These are phyloP conservation scores for Hycleus phaleratus DNA, from an alignment of 1,140 invertebrate species.

Conservation along the genomic window DNA sequence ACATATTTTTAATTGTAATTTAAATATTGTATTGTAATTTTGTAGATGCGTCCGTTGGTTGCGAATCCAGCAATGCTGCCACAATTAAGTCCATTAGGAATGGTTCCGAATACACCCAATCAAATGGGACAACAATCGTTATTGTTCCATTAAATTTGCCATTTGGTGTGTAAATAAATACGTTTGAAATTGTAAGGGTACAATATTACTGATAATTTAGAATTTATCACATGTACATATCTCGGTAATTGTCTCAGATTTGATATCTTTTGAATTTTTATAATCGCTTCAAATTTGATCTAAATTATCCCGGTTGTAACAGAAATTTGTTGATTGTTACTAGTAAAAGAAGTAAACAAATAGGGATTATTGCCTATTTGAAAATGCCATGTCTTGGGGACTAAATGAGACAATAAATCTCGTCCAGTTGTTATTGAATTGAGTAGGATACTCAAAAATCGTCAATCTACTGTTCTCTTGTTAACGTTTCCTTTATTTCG, in stretches of 20 bases:
- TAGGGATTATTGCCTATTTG: too few species aligned
- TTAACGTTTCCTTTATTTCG: too few species aligned
- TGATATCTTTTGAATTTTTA: constrained; percentile 19
- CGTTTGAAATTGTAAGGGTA: constrained; percentile 19
- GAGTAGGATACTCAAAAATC: too few species aligned
- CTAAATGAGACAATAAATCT: constrained; percentile 11
- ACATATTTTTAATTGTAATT: not conserved
- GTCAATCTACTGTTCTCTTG: too few species aligned
- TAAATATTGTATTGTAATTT: not conserved
- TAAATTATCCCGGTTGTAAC: not conserved
- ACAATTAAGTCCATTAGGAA: constrained; percentile 24
- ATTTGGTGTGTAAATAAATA: constrained; percentile 19
- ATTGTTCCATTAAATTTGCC: constrained; percentile 33
- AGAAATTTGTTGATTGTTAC: too few species aligned
- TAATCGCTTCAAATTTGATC: constrained; percentile 6
- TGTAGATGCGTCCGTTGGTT: constrained; percentile 34
- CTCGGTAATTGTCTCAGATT: not conserved
- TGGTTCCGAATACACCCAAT: constrained; percentile 25
- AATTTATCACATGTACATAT: constrained; percentile 10
- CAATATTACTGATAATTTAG: constrained; percentile 17
- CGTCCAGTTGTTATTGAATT: not conserved
- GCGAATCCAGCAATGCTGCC: constrained; percentile 28
- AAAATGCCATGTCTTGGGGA: not conserved
- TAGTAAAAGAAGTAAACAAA: too few species aligned
- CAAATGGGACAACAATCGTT: constrained; percentile 31